Percentiles rank a stretch among this genome's conserved stretches.
phyloP scores from a whole-genome alignment of 2,888 invertebrate species.

The Brassicogethes aeneus region DNA sequence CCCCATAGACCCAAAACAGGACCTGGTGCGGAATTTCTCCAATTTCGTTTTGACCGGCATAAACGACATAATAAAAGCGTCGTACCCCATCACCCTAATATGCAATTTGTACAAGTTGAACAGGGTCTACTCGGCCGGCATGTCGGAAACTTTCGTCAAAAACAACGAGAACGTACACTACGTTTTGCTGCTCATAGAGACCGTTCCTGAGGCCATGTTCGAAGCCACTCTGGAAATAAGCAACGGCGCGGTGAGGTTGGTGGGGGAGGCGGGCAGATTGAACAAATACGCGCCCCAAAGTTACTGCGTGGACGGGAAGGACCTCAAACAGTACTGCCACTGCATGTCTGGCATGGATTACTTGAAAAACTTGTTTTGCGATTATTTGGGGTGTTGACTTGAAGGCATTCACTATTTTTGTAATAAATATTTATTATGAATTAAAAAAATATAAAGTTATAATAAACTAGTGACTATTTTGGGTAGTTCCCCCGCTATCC shows the following conservation, averaged over 20 bases:
- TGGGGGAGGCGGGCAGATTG: constrained; percentile 55
- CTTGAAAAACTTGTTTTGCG: constrained; percentile 1
- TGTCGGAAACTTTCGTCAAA: constrained; percentile 20
- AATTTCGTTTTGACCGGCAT: constrained; percentile 38
- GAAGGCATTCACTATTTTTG: too few species aligned
- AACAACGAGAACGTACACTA: constrained; percentile 33
- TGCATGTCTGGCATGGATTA: constrained; percentile 34
- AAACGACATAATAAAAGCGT: constrained; percentile 10
- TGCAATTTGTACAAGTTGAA: constrained; percentile 23
- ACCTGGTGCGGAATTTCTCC: constrained; percentile 46
- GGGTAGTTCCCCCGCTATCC: too few species aligned
- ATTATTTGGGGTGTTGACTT: too few species aligned
- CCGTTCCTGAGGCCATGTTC: constrained; percentile 56
- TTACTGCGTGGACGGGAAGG: constrained; percentile 42
- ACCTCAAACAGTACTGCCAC: constrained; percentile 49
- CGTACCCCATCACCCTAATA: too few species aligned
- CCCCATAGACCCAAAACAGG: constrained; percentile 40
- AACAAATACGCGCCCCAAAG: constrained; percentile 45
- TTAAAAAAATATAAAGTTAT: too few species aligned
- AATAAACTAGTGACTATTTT: too few species aligned
- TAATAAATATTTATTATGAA: too few species aligned
- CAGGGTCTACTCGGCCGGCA: constrained; percentile 23
- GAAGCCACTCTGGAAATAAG: constrained; percentile 62
- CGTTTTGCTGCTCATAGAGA: constrained; percentile 57
- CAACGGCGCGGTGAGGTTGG: constrained; percentile 39